Conservation (phyloP, 2,113 vertebrate species). For the Chiloscyllium plagiosum region DNA sequence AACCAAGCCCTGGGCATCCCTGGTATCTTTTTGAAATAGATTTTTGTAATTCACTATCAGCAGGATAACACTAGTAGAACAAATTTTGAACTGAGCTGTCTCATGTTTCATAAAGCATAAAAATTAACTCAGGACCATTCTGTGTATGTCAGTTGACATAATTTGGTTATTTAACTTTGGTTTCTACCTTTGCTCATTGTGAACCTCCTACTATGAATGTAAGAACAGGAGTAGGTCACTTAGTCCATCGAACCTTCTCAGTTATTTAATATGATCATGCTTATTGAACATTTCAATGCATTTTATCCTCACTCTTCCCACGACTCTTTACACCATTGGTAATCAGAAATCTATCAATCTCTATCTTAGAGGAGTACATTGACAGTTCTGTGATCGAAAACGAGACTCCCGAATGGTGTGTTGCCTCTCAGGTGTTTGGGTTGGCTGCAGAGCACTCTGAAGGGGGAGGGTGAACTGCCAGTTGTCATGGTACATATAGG, state of each 20-base stretch:
- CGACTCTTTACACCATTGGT: neutral
- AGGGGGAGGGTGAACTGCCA: no score
- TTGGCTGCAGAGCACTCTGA: no score
- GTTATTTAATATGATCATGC: neutral
- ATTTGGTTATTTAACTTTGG: neutral
- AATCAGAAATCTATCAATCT: neutral
- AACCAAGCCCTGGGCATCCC: neutral
- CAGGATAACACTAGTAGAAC: neutral
- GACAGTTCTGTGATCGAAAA: no score
- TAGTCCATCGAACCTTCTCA: neutral
- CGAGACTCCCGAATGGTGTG: no score
- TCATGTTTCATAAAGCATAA: neutral
- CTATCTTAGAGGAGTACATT: neutral
- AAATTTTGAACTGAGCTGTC: neutral
- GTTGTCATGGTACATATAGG: no score
- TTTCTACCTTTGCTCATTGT: neutral
- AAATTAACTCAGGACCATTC: neutral
- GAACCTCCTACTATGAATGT: neutral
- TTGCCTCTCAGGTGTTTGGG: no score
- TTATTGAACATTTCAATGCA: neutral
- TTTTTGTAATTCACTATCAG: neutral
- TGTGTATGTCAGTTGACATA: neutral
- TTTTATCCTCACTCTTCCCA: neutral
- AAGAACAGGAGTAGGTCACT: neutral
- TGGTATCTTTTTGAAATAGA: neutral